phyloP scores from a whole-genome alignment of 2,797 vertebrate genomes.

The Nothura maculosa region DNA sequence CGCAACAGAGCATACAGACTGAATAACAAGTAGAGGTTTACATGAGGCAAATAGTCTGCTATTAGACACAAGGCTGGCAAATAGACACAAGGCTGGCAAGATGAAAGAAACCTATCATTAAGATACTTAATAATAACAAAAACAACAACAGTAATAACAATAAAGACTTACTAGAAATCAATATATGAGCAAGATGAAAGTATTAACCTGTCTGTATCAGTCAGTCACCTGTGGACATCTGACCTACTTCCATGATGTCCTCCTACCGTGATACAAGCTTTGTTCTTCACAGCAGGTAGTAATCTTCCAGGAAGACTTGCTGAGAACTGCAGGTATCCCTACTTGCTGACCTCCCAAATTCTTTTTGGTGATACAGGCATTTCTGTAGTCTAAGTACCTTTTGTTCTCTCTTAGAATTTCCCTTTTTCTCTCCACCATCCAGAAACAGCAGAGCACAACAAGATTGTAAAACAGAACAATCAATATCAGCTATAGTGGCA shows the following conservation, averaged over 20 bases:
- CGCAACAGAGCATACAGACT: constrained; percentile 9
- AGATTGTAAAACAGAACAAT: not conserved
- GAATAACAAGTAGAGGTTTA: constrained; percentile 26
- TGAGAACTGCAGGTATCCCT: constrained; percentile 48
- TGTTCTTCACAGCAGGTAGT: constrained; percentile 50
- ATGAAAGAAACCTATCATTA: constrained; percentile 8
- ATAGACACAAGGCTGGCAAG: constrained; percentile 57
- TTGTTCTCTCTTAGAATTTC: not conserved
- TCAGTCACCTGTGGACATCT: constrained; percentile 51
- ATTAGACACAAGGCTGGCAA: constrained; percentile 59
- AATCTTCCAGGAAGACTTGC: constrained; percentile 62
- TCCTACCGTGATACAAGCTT: constrained; percentile 52
- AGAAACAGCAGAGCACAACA: not conserved
- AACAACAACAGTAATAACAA: rapidly evolving
- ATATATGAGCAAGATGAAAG: not conserved
- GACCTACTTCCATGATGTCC: constrained; percentile 51
- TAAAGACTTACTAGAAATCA: not conserved
- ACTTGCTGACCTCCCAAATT: constrained; percentile 58
- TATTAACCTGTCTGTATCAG: constrained; percentile 45
- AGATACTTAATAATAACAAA: not conserved
- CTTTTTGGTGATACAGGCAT: constrained; percentile 24
- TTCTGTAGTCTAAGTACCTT: constrained; percentile 5
- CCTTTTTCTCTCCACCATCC: constrained; percentile 23
- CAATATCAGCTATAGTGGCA: not conserved
- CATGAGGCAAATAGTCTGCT: not conserved